Evolutionary conservation across 2,888 invertebrate genomes (phyloP).

Genomic region (Fissipunctia ypsillon): DNA sequence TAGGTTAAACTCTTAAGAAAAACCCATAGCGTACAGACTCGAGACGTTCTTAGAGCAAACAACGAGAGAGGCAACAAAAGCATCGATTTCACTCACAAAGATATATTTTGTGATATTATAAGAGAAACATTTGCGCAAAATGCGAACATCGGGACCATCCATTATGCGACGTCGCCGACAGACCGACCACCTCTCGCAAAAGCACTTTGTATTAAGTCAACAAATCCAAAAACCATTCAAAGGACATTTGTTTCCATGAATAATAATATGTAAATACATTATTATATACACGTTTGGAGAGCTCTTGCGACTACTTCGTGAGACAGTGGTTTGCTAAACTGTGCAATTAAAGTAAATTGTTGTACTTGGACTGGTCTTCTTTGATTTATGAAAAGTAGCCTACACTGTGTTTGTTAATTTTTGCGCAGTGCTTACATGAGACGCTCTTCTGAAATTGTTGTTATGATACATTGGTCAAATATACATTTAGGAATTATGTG

Average conservation of each 20-base stretch:
- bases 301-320: constrained; percentile 64
- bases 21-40: constrained; percentile 25
- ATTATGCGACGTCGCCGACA: constrained; percentile 82
- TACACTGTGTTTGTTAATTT: neutral
- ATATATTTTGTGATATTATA: constrained; percentile 79
- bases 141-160: constrained; percentile 79
- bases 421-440: neutral
- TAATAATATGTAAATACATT: constrained; percentile 88
- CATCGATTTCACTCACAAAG: constrained; percentile 66
- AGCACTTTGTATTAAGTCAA: constrained; percentile 89
- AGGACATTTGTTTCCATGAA: constrained; percentile 89
- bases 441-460: neutral
- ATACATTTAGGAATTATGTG: neutral
- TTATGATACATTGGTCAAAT: neutral
- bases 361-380: constrained; percentile 8
- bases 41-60: constrained; percentile 59
- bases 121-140: constrained; percentile 84
- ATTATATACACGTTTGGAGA: constrained; percentile 74
- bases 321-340: constrained; percentile 56
- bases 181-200: constrained; percentile 84
- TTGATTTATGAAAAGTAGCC: constrained; percentile 12
- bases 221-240: constrained; percentile 88
- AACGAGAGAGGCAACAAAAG: constrained; percentile 66
- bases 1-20: constrained; percentile 49
- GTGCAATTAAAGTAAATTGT: constrained; percentile 60